Evolutionary conservation across 2,888 invertebrate species (phyloP).

Genomic region (Clanis bilineata): DNA sequence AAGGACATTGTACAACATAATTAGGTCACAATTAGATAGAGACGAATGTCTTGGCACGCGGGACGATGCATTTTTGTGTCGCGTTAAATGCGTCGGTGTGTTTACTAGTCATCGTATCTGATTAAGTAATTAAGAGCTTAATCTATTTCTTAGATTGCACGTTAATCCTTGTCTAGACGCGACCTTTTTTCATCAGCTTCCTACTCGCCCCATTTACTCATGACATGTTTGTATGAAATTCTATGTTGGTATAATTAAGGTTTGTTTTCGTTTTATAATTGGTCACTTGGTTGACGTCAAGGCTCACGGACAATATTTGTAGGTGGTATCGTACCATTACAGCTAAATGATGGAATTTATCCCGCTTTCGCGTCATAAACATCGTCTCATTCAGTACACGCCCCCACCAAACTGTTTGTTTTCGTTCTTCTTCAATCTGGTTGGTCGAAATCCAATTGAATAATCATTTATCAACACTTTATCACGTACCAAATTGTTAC

Average conservation of each 20-base stretch:
- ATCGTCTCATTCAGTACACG: neutral
- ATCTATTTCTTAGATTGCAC: neutral
- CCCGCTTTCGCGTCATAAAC: neutral
- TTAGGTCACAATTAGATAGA: constrained; percentile 6
- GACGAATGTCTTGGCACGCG: constrained; percentile 7
- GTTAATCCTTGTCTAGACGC: neutral
- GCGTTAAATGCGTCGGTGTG: constrained; percentile 1
- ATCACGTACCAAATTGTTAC: neutral
- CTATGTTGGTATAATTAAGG: neutral
- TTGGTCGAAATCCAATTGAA: neutral
- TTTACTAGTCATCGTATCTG: neutral
- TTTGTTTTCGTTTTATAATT: neutral
- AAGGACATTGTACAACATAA: constrained; percentile 12
- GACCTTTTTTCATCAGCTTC: neutral
- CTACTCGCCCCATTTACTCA: neutral
- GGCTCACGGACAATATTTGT: neutral
- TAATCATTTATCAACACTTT: neutral
- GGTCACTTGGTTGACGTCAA: neutral
- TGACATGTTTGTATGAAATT: neutral
- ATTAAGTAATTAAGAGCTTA: neutral
- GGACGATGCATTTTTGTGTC: constrained; percentile 7
- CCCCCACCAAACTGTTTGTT: neutral
- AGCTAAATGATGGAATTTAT: neutral
- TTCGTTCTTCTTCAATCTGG: neutral
- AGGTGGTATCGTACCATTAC: neutral